Percentiles rank a stretch among this genome's conserved stretches.
Conservation (phyloP, 2,113 vertebrate genomes). For the Oxygymnocypris stewartii region DNA sequence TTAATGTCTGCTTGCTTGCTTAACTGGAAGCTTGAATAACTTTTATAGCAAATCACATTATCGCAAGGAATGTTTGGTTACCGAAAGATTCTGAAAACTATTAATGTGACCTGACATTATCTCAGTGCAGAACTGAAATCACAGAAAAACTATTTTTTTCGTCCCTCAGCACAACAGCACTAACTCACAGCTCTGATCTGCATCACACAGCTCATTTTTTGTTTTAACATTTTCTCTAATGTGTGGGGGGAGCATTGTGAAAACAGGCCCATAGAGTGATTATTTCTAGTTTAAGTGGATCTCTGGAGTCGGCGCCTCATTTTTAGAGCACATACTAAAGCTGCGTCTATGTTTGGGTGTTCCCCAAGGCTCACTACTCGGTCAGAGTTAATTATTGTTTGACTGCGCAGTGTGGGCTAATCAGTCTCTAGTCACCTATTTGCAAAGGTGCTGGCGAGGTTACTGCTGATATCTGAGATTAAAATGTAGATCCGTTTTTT, state of each 20-base stretch:
- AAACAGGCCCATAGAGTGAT: conserved; percentile 31
- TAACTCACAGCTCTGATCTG: conserved; percentile 22
- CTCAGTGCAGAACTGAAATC: conserved; percentile 1
- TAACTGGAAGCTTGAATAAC: conserved; percentile 14
- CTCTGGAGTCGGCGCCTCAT: conserved; percentile 6
- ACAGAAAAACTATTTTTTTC: not conserved
- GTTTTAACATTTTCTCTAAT: conserved; percentile 26
- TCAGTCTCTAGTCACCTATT: conserved; percentile 60
- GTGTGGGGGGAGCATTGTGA: conserved; percentile 14
- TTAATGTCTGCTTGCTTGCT: not conserved
- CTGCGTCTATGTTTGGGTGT: not conserved
- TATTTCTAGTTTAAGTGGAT: conserved; percentile 58
- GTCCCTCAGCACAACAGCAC: not conserved
- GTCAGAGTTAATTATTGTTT: conserved; percentile 56
- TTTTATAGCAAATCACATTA: conserved; percentile 24
- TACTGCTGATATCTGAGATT: conserved; percentile 53
- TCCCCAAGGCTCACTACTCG: conserved; percentile 30
- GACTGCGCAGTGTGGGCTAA: conserved; percentile 17
- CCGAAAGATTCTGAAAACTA: not conserved
- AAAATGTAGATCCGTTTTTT: conserved; percentile 48
- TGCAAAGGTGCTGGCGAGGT: conserved; percentile 63
- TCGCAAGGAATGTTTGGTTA: not conserved
- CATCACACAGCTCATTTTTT: conserved; percentile 30
- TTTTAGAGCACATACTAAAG: conserved; percentile 34
- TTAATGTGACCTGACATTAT: conserved; percentile 40